Evolutionary conservation across 2,113 vertebrate genomes (phyloP).

Genomic region (Pteruthius melanotis): DNA sequence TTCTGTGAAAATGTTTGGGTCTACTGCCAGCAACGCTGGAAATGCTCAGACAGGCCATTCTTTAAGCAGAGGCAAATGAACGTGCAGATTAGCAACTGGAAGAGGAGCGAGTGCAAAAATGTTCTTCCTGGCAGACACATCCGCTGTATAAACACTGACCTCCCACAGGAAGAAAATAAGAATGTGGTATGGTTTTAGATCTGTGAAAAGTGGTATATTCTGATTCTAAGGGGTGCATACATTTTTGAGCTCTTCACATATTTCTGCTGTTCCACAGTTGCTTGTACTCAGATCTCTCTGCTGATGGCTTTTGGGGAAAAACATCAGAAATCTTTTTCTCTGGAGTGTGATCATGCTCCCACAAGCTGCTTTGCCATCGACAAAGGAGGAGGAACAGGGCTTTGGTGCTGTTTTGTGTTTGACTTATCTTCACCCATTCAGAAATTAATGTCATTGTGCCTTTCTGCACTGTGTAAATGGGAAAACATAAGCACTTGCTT

Average conservation of each 20-base stretch:
- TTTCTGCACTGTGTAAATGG: not conserved
- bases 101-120: slow-evolving; percentile 19
- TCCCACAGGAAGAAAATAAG: slow-evolving; percentile 34
- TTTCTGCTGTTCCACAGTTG: not conserved
- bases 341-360: not conserved
- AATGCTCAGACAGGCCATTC: not conserved
- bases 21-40: not conserved
- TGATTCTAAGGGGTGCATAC: not conserved
- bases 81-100: slow-evolving; percentile 28
- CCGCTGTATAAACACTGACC: not conserved
- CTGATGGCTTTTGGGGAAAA: not conserved
- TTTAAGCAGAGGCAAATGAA: not conserved
- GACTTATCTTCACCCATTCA: not conserved
- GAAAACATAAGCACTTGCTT: not conserved
- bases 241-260: not conserved
- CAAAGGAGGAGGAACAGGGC: not conserved
- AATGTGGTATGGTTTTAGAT: not conserved
- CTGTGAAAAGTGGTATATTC: not conserved
- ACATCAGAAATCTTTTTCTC: not conserved
- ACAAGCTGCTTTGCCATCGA: not conserved
- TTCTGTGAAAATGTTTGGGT: not conserved
- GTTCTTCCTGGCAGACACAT: slow-evolving; percentile 36
- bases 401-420: not conserved
- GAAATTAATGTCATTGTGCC: not conserved
- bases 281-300: not conserved